phyloP scores from a whole-genome alignment of 2,113 vertebrate genomes.

The Anhinga anhinga region DNA sequence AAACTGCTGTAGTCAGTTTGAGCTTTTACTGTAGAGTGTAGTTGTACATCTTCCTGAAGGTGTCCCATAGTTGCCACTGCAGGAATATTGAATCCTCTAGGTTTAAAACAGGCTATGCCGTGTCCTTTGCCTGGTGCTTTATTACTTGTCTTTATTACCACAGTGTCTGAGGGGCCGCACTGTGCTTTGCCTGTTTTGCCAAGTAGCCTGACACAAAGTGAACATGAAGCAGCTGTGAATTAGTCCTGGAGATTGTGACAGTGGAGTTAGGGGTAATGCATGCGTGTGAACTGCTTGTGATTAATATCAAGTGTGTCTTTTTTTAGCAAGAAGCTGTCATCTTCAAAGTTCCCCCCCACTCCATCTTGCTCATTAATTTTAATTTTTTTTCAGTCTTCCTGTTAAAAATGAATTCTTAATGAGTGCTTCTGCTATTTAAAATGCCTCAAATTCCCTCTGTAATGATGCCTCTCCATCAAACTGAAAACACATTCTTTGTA shows the following conservation, averaged over 20 bases:
- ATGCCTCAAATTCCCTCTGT: conserved; percentile 60
- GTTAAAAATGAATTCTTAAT: conserved; percentile 72
- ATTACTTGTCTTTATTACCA: neutral
- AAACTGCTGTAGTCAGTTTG: neutral
- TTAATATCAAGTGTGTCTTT: conserved; percentile 51
- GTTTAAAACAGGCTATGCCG: neutral
- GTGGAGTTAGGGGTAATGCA: neutral
- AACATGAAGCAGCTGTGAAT: neutral
- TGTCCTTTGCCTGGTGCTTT: neutral
- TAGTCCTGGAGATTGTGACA: neutral
- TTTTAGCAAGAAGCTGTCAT: conserved; percentile 58
- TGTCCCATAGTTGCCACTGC: neutral
- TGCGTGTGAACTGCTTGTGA: conserved; percentile 15
- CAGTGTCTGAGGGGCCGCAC: rapidly evolving
- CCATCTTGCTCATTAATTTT: conserved; percentile 71
- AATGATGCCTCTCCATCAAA: conserved; percentile 71
- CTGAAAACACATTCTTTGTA: conserved; percentile 52
- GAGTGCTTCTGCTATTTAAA: conserved; percentile 59
- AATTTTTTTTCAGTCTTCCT: conserved; percentile 60
- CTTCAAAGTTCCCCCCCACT: conserved; percentile 34
- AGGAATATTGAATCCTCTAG: neutral
- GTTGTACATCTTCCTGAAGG: neutral
- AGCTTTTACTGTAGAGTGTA: neutral
- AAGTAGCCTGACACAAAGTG: neutral
- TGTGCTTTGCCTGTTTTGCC: neutral